These are phyloP conservation scores for Spodoptera littoralis DNA, from an alignment of 2,888 invertebrate species.

Conservation along the genomic window DNA sequence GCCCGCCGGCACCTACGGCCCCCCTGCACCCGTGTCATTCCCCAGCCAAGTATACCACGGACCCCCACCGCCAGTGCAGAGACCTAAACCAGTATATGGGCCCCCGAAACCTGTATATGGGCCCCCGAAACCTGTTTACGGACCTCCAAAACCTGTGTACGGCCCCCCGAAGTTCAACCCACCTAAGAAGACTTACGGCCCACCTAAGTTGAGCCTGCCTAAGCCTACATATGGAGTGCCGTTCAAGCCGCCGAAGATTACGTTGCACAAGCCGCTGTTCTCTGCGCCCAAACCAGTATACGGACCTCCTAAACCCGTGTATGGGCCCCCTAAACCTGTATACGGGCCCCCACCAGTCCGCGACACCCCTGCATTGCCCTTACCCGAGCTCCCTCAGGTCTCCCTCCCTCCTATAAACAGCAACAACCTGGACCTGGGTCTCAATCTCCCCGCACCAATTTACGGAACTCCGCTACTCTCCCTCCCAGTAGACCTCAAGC, in stretches of 20 bases:
- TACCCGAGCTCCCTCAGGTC: slow-evolving; percentile 42
- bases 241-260: slow-evolving; percentile 72
- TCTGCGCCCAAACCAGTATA: slow-evolving; percentile 42
- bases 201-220: slow-evolving; percentile 55
- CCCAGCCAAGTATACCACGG: slow-evolving; percentile 82
- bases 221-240: slow-evolving; percentile 72
- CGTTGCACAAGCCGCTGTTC: slow-evolving; percentile 66
- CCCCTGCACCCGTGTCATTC: slow-evolving; percentile 84
- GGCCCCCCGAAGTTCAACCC: slow-evolving; percentile 65
- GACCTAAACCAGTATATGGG: slow-evolving; percentile 72
- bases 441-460: slow-evolving; percentile 80
- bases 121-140: slow-evolving; percentile 78
- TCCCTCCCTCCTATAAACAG: slow-evolving; percentile 44
- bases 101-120: slow-evolving; percentile 77
- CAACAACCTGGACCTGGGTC: slow-evolving; percentile 34
- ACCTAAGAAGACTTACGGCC: slow-evolving; percentile 64
- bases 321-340: slow-evolving; percentile 44
- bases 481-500: slow-evolving; percentile 77
- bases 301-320: slow-evolving; percentile 45
- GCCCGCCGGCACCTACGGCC: slow-evolving; percentile 83
- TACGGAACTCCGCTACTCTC: slow-evolving; percentile 79
- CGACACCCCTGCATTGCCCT: slow-evolving; percentile 30
- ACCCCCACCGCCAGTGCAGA: slow-evolving; percentile 83
- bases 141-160: slow-evolving; percentile 75
- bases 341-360: slow-evolving; percentile 47